A percentile compares a stretch with the other conserved stretches of the same genome.
These are phyloP conservation scores for Ameiurus melas DNA, from an alignment of 2,113 vertebrate species.

Conservation along the genomic window DNA sequence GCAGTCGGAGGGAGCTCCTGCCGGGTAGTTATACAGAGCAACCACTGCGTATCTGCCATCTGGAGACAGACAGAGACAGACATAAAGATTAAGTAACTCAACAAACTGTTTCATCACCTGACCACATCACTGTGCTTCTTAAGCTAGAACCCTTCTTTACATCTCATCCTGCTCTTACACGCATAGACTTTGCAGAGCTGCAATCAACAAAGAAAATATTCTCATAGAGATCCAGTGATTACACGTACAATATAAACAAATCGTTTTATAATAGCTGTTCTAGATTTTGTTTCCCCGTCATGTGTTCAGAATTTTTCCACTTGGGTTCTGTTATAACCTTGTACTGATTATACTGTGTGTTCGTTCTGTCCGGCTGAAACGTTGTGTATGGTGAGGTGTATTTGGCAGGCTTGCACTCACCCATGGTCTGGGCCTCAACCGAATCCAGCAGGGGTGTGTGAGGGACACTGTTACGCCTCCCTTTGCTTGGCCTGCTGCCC, in stretches of 20 bases:
- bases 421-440: constrained; percentile 23
- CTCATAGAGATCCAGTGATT: neutral
- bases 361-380: neutral
- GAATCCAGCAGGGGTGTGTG: constrained; percentile 34
- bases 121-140: constrained; percentile 17
- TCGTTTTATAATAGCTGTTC: neutral
- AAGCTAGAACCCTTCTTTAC: neutral
- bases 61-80: constrained; percentile 37
- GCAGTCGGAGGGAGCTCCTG: constrained; percentile 25
- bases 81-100: neutral
- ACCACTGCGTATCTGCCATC: constrained; percentile 62
- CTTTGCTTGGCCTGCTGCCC: constrained; percentile 60
- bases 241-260: neutral
- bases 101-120: neutral
- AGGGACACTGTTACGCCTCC: constrained; percentile 25
- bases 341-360: neutral
- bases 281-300: neutral
- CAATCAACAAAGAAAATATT: neutral
- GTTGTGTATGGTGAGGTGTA: neutral
- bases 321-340: neutral
- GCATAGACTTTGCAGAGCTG: neutral
- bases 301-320: neutral
- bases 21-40: constrained; percentile 74
- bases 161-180: neutral
- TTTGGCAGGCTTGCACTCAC: constrained; percentile 39